phyloP scores from a whole-genome alignment of 2,113 vertebrate genomes.

The Bubo scandiacus region DNA sequence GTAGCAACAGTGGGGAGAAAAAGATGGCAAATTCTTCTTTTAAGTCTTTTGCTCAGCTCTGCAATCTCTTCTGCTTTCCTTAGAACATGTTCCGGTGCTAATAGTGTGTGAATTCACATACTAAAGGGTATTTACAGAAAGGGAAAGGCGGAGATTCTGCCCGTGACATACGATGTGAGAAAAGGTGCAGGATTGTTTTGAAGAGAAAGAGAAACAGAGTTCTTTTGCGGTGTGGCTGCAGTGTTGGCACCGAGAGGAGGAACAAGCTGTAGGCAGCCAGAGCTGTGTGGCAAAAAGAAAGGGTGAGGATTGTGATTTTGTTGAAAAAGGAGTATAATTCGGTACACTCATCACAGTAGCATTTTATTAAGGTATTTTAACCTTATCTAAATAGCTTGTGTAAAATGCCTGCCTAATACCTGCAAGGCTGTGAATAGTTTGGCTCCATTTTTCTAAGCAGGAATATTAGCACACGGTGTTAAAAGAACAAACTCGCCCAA shows the following conservation, averaged over 20 bases:
- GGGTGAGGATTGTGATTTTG: neutral
- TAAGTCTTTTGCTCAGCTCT: neutral
- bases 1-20: neutral
- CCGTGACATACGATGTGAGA: neutral
- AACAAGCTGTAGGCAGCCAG: neutral
- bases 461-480: constrained; percentile 16
- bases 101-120: neutral
- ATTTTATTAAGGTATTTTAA: constrained; percentile 18
- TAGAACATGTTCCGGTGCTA: neutral
- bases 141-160: neutral
- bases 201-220: neutral
- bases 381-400: neutral
- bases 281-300: constrained; percentile 1
- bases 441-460: neutral
- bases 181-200: neutral
- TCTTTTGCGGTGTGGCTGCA: neutral
- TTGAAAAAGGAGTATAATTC: neutral
- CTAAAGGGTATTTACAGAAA: neutral
- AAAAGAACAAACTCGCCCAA: constrained; percentile 62
- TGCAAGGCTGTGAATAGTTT: neutral
- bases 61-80: neutral
- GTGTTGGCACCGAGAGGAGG: neutral
- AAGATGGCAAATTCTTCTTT: neutral
- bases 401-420: neutral
- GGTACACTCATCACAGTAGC: neutral